Evolutionary conservation across 2,888 invertebrate genomes (phyloP).

Genomic region (Drosophila paranaensis): DNA sequence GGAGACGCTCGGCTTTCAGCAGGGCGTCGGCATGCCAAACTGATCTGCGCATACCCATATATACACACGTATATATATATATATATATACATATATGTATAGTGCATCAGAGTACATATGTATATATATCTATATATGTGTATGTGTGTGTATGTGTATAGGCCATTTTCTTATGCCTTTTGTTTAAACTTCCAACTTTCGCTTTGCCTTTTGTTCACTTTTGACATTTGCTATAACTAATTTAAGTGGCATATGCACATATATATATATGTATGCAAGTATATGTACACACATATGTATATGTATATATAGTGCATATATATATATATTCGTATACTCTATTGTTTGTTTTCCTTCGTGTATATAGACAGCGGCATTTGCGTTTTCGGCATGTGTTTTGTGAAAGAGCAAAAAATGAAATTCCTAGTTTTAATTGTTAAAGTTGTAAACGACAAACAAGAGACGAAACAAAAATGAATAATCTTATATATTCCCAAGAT

Average conservation of each 20-base stretch:
- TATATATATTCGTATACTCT: neutral
- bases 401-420: constrained; percentile 25
- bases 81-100: constrained; percentile 5
- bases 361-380: constrained; percentile 65
- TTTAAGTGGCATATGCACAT: constrained; percentile 26
- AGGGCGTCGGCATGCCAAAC: constrained; percentile 85
- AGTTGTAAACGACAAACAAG: constrained; percentile 55
- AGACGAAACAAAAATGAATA: constrained; percentile 9
- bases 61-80: neutral
- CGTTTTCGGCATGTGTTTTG: constrained; percentile 46
- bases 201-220: constrained; percentile 8
- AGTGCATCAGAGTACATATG: neutral
- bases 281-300: constrained; percentile 2
- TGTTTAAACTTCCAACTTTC: neutral
- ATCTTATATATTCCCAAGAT: constrained; percentile 25
- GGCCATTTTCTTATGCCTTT: neutral
- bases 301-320: neutral
- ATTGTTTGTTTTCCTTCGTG: constrained; percentile 41
- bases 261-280: constrained; percentile 3
- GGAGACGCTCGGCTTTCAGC: constrained; percentile 86
- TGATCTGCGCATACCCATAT: constrained; percentile 37
- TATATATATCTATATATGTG: neutral
- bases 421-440: constrained; percentile 73
- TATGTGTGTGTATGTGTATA: neutral
- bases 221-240: constrained; percentile 33